Evolutionary conservation across 1,140 invertebrate species (phyloP), one percentile per base, ranked within the genome.

Genomic region (Heliconius himera): DNA sequence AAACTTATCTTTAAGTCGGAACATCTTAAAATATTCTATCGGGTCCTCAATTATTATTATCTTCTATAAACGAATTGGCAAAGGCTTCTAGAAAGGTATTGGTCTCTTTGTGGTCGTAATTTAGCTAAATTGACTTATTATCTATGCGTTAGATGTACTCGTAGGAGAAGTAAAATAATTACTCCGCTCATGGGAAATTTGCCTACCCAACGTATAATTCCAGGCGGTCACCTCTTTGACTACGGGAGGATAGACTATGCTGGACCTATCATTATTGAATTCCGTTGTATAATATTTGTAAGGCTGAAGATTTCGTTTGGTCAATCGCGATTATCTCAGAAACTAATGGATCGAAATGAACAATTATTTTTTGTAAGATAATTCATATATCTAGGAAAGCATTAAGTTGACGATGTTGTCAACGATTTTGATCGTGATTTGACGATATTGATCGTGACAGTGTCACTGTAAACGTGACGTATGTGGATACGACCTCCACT

Each of bases 231-330:
- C 29, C 73, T 66, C 0, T 80, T 80, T 72, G 51, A 80, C 46
- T 56, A 16, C 56, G 49, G 56, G 18, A 85, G 81, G 87, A 18
- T 80, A 18, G 79, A 80, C 60, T 73, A 76, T 49, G 36, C 74
- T 8, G 38, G 56, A 1, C 74, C 56, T 18, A 46, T 29, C 29
- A 29, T 29, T 2, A 29, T n/a, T n/a, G n/a, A n/a, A 4, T 18
- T 54, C 20, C 51, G 11, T 41, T 20, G 6, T 5, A 20, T 54
- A 54, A 20, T 54, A 54, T 54, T 33, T 41, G 9, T 41, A 41
- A 41, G 11, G 41, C 41, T 41, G 41, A 13, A 41, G 41, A 41
- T 41, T 41, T 41, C 11, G 41, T 41, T 13, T 41, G 9, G 41
- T 41, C 38, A 11, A 41, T 41, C 8, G 38, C 38, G 38, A 41